These are phyloP conservation scores for Clanis bilineata DNA, from an alignment of 2,888 invertebrate genomes.

Conservation along the genomic window DNA sequence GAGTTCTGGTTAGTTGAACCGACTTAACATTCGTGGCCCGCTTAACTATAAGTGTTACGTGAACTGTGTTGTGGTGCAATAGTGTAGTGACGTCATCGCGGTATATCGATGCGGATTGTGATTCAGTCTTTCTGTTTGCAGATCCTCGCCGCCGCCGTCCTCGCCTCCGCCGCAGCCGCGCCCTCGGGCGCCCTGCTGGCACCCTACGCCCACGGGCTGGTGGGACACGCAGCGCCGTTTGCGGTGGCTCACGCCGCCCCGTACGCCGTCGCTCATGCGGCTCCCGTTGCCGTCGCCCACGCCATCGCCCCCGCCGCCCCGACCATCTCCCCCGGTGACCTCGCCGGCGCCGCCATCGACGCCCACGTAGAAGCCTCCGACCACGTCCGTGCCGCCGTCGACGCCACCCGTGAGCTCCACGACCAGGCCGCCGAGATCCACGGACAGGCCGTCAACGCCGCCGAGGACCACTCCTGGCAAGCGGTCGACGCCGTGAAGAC, in stretches of 20 bases:
- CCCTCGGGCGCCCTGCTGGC: slow-evolving; percentile 67
- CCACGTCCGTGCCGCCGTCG: slow-evolving; percentile 72
- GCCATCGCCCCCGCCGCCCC: slow-evolving; percentile 53
- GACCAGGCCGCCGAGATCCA: slow-evolving; percentile 75
- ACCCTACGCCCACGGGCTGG: slow-evolving; percentile 51
- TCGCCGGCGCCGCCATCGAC: slow-evolving; percentile 72
- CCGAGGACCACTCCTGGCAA: slow-evolving; percentile 75
- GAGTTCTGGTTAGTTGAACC: slow-evolving; percentile 74
- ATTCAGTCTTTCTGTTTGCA: slow-evolving; percentile 42
- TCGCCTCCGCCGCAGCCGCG: slow-evolving; percentile 72
- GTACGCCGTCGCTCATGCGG: slow-evolving; percentile 47
- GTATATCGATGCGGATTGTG: slow-evolving; percentile 12
- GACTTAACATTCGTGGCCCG: slow-evolving; percentile 18
- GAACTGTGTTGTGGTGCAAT: slow-evolving; percentile 27
- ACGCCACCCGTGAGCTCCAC: slow-evolving; percentile 69
- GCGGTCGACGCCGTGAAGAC: slow-evolving; percentile 73
- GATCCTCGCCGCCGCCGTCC: slow-evolving; percentile 82
- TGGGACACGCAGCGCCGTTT: slow-evolving; percentile 42
- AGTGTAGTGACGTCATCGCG: slow-evolving; percentile 33
- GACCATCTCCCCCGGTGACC: slow-evolving; percentile 73
- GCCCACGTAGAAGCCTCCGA: slow-evolving; percentile 72
- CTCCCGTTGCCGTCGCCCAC: slow-evolving; percentile 49
- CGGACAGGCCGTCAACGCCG: slow-evolving; percentile 74
- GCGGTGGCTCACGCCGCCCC: slow-evolving; percentile 45
- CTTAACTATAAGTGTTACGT: slow-evolving; percentile 31